Percentiles rank a stretch among this genome's conserved stretches.
Conservation (phyloP, 2,113 vertebrate genomes). For the Willisornis vidua region DNA sequence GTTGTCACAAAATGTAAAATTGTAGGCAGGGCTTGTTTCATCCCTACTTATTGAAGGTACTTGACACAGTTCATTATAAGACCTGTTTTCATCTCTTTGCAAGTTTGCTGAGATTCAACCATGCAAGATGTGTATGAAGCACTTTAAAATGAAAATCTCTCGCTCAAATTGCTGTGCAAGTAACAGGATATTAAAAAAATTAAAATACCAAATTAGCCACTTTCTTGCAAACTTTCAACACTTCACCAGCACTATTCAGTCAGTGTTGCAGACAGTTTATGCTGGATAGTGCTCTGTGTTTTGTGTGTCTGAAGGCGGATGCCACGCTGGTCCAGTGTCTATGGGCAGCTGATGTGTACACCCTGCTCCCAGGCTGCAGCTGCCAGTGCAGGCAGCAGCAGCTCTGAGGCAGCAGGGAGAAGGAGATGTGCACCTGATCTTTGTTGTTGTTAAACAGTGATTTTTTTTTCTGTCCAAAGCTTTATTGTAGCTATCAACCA, state of each 20-base stretch:
- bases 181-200: not conserved
- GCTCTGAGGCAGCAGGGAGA: accelerated
- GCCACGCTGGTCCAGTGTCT: not conserved
- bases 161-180: not conserved
- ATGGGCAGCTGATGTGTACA: not conserved
- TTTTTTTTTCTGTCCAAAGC: not conserved
- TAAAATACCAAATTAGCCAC: not conserved
- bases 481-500: not conserved
- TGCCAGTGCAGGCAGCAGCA: not conserved
- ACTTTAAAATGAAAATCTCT: not conserved
- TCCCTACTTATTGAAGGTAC: not conserved
- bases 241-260: not conserved
- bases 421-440: not conserved
- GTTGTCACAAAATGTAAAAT: not conserved
- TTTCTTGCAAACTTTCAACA: not conserved
- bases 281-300: not conserved
- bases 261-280: not conserved
- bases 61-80: accelerated
- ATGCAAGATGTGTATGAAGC: not conserved
- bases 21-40: not conserved
- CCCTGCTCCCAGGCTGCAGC: not conserved
- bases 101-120: not conserved
- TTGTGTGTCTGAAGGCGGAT: not conserved
- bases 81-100: not conserved
- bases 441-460: not conserved